Conservation (phyloP, 2,888 invertebrate genomes). For the Tiliacea aurago region DNA sequence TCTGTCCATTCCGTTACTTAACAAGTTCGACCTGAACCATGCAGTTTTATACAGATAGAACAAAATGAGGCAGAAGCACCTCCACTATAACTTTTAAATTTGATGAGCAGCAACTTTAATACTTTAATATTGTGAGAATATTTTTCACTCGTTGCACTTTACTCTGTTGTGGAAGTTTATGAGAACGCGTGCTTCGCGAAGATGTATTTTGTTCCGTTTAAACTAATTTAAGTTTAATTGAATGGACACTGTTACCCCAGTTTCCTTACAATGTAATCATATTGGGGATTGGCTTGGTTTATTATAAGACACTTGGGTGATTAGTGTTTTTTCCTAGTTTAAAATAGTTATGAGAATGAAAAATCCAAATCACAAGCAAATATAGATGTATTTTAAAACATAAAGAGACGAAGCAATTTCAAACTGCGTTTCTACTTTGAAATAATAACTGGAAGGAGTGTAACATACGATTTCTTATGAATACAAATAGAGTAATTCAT, state of each 20-base stretch:
- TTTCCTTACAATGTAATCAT: conserved; percentile 5
- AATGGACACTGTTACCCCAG: conserved; percentile 22
- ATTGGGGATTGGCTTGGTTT: too few species aligned
- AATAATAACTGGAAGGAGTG: conserved; percentile 52
- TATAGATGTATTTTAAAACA: neutral
- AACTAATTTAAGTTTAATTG: conserved; percentile 38
- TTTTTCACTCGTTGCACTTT: conserved; percentile 68
- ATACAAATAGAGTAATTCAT: conserved; percentile 56
- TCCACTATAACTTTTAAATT: conserved; percentile 76
- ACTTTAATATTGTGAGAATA: conserved; percentile 71
- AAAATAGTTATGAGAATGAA: too few species aligned
- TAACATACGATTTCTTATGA: conserved; percentile 56
- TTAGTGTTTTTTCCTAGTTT: too few species aligned
- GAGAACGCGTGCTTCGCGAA: conserved; percentile 46
- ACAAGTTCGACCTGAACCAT: conserved; percentile 71
- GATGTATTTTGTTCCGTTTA: conserved; percentile 45
- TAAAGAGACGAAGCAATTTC: conserved; percentile 32
- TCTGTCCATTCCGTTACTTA: conserved; percentile 76
- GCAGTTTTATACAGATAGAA: conserved; percentile 71
- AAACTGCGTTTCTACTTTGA: conserved; percentile 32
- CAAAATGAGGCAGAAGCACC: conserved; percentile 64
- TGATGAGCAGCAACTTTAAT: conserved; percentile 77
- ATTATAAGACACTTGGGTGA: too few species aligned
- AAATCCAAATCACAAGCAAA: too few species aligned
- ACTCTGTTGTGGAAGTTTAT: conserved; percentile 53